phyloP scores from a whole-genome alignment of 2,797 vertebrate genomes.

The Kryptopterus vitreolus region DNA sequence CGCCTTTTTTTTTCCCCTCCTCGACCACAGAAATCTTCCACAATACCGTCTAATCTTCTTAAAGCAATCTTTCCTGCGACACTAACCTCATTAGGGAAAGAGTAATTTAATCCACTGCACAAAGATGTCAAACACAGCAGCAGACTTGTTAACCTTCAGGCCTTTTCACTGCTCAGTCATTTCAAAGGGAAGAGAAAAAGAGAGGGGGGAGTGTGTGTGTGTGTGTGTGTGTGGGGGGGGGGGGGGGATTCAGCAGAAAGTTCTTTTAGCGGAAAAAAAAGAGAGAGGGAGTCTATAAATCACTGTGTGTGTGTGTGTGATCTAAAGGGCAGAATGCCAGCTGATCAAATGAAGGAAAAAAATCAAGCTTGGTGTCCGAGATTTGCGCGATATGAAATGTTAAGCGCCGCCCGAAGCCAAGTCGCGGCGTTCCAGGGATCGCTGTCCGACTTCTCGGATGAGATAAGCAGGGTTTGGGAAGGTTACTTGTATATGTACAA shows the following conservation, averaged over 20 bases:
- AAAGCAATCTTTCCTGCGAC: constrained; percentile 55
- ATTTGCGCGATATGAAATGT: not conserved
- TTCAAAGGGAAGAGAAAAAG: not conserved
- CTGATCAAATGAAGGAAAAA: not conserved
- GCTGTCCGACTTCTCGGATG: too few species aligned
- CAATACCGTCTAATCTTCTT: constrained; percentile 54
- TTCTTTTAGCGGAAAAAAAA: not conserved
- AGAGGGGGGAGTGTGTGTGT: not conserved
- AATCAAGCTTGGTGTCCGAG: constrained; percentile 1
- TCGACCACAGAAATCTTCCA: constrained; percentile 37
- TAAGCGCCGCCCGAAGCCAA: not conserved
- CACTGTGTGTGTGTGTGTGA: not conserved
- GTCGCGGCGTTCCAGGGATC: too few species aligned
- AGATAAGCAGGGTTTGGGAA: too few species aligned
- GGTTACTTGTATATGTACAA: too few species aligned
- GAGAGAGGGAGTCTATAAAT: not conserved
- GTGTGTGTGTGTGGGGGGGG: too few species aligned
- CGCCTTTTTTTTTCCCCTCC: constrained; percentile 1
- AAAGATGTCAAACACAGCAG: constrained; percentile 51
- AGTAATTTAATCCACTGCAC: constrained; percentile 52
- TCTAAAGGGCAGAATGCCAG: constrained; percentile 1
- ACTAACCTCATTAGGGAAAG: constrained; percentile 57
- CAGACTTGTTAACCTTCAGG: constrained; percentile 36
- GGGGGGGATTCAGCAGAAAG: not conserved
- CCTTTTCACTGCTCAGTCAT: constrained; percentile 36